Percentiles rank a stretch among this genome's conserved stretches.
phyloP scores from a whole-genome alignment of 1,140 invertebrate genomes.

The Lordiphosa clarofinis region DNA sequence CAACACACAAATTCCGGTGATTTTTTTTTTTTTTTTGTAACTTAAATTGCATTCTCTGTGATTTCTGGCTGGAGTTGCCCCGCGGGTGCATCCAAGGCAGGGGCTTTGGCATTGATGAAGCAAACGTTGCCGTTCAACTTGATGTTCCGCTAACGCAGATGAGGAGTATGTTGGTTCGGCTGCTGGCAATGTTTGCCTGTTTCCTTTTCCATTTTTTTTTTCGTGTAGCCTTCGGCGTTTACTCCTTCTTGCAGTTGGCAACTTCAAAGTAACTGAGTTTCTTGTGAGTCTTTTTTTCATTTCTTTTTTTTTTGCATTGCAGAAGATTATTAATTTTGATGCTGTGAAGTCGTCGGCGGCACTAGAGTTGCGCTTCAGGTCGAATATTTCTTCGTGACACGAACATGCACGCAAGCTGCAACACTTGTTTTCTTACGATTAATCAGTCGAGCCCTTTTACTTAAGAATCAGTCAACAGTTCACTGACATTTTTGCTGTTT shows the following conservation, averaged over 20 bases:
- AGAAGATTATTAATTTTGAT: slow-evolving; percentile 72
- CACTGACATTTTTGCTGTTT: too few species aligned
- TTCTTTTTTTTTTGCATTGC: slow-evolving; percentile 23
- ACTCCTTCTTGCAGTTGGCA: slow-evolving; percentile 43
- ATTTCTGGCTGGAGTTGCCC: slow-evolving; percentile 27
- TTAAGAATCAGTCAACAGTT: too few species aligned
- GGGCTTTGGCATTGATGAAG: slow-evolving; percentile 45
- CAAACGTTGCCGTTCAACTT: slow-evolving; percentile 41
- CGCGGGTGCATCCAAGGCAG: slow-evolving; percentile 22
- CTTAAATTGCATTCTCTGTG: slow-evolving; percentile 53
- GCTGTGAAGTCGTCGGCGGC: slow-evolving; percentile 1
- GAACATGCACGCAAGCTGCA: too few species aligned
- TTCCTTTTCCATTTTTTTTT: slow-evolving; percentile 10
- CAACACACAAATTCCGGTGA: slow-evolving; percentile 2
- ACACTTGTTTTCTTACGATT: too few species aligned
- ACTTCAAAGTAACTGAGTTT: slow-evolving; percentile 64
- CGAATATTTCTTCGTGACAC: too few species aligned
- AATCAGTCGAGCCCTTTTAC: too few species aligned
- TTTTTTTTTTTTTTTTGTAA: slow-evolving; percentile 25
- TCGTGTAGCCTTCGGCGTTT: slow-evolving; percentile 16
- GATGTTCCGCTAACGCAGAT: slow-evolving; percentile 32
- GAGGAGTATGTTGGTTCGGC: slow-evolving; percentile 27
- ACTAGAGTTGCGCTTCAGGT: too few species aligned
- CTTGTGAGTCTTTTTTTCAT: slow-evolving; percentile 20
- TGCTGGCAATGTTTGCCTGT: slow-evolving; percentile 6